Evolutionary conservation across 2,113 vertebrate genomes (phyloP), one percentile per base, ranked within the genome.

Genomic region (Boleophthalmus pectinirostris): DNA sequence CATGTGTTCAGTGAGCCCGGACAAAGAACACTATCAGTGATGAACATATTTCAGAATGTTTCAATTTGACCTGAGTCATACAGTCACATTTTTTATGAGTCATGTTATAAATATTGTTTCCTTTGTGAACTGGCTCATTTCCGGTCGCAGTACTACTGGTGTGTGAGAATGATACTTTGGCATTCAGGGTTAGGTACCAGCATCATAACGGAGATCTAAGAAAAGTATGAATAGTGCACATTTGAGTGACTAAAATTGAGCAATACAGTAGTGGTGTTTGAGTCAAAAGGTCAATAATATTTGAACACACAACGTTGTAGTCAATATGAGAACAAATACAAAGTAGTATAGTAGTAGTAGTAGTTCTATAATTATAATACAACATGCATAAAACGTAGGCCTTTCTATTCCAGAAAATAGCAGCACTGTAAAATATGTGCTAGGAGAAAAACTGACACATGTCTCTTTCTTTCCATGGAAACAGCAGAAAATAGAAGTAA

Each of bases 171-270:
- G 65, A 77, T 38, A 63, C 79, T 60, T 12, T 45, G 79, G 77
- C 54, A 73, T 72, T 73, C 67, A 71, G 84, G 86, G 87, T 61
- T 74, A 46, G 82, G 82, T 70, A 76, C 6, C 51, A 63, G 80
- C 45, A 70, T 77, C 45, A 54, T 20, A 54, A 21, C 20, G 18
- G 5, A 33, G 60, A 68, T 45, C 25, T 49, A 15, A 18, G 51
- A n/a, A 18, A 53, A 53, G 7, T n/a, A 53, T 53, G 5, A 53
- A 53, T 53, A 21, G 10, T 54, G 16, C 51, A 18, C 7, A 54
- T 54, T 54, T 54, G 24, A 24, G 1, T 14, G 58, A 5, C 5
- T 33, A 8, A 29, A 29, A 33, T 18, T 9, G 9, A 54, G 16
- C 16, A 51, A 51, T 20, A 51, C 1, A 51, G 47, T 51, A 20